Base-by-base conservation (phyloP, 2,113 vertebrate genomes). In the Hucho hucho region DNA sequence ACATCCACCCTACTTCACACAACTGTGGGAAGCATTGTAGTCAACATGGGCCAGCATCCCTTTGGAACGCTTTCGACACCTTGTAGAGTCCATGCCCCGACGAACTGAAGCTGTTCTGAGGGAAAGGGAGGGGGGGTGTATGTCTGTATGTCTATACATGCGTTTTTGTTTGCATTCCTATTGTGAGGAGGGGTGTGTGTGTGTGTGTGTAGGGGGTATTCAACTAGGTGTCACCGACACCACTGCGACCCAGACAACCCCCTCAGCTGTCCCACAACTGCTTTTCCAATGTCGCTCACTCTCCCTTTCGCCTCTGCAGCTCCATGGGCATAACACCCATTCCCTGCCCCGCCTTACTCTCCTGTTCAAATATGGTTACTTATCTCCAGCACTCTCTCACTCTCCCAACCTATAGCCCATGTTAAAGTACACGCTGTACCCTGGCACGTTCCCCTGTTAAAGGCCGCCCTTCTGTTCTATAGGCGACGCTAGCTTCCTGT, bases 401-500 rank as follows among this genome's bases (percentile, higher is more conserved):
- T 6, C 47, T 25, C 69, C 69, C 69, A 26, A 7, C 69, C 20
- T 29, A 18, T 65, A 32, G 13, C 20, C 18, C 22, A 70, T 70
- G 20, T 24, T 71, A 71, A 71, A 71, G 69, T 58, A 71, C 69
- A 71, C n/a, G 1, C 14, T 71, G 69, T 71, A 58, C 69, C 49
- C 16, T 71, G 26, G 69, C 69, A 71, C 58, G 49, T 71, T 56
- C 47, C 13, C 18, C 49, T 28, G 25, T 16, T 53, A 16, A 26
- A 20, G 26, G n/a, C 47, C 49, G 22, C 43, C 47, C 14, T 25
- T 58, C 22, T 25, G 49, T 53, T 28, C 69, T 67, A 67, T 67
- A 69, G n/a, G 67, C 67, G n/a, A 47, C 67, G n/a, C 67, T 24
- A 32, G n/a, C 67, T 47, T 69, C 67, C 37, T 69, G 67, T 69